phyloP scores from a whole-genome alignment of 2,888 invertebrate genomes.

The Aphrophora alni region DNA sequence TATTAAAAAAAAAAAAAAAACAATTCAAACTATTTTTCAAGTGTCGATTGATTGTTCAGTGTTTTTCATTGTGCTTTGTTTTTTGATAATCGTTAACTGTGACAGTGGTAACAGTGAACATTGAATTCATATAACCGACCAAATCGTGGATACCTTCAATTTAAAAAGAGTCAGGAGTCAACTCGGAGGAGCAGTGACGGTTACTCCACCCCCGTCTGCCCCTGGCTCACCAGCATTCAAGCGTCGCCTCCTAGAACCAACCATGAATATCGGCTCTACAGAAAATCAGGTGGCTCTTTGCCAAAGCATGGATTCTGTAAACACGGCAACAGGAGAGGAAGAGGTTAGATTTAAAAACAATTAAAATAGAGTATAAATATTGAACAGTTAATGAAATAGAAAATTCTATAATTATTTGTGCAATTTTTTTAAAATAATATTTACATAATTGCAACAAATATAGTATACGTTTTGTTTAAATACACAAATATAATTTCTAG shows the following conservation, averaged over 20 bases:
- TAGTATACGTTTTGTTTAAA: too few species aligned
- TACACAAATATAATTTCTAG: too few species aligned
- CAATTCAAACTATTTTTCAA: not conserved
- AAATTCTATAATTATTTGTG: too few species aligned
- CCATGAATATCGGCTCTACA: conserved; percentile 51
- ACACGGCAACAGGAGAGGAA: conserved; percentile 94
- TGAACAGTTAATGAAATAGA: too few species aligned
- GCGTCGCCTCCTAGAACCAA: conserved; percentile 45
- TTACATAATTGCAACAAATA: too few species aligned
- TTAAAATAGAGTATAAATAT: too few species aligned
- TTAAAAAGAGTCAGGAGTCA: conserved; percentile 47
- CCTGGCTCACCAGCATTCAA: conserved; percentile 41
- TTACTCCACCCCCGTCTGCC: conserved; percentile 38
- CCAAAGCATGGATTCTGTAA: conserved; percentile 98
- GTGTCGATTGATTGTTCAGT: not conserved
- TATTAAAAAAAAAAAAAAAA: too few species aligned
- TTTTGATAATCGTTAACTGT: not conserved
- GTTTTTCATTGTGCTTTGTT: conserved; percentile 6
- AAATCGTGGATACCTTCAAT: conserved; percentile 49
- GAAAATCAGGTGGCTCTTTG: conserved; percentile 78
- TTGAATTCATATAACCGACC: conserved; percentile 29
- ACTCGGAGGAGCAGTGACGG: conserved; percentile 42
- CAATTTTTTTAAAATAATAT: too few species aligned
- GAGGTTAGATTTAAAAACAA: conserved; percentile 88
- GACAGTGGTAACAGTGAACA: conserved; percentile 10